Conservation (phyloP, 2,888 invertebrate genomes). For the Teleiodes luculella region DNA sequence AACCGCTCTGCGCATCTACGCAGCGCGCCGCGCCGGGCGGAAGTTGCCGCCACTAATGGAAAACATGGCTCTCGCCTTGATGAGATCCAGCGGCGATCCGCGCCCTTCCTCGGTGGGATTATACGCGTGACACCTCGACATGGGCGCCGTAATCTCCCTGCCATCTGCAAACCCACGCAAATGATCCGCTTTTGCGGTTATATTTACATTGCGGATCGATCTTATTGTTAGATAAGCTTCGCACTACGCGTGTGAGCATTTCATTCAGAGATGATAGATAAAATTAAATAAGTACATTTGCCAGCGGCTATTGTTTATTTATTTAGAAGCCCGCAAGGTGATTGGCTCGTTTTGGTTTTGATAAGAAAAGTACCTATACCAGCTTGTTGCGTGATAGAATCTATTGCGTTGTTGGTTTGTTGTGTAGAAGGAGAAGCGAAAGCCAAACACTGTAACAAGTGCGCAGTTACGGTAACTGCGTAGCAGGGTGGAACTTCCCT, state of each 20-base stretch:
- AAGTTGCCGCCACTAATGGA: slow-evolving; percentile 58
- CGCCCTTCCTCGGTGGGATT: slow-evolving; percentile 24
- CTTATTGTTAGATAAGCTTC: not conserved
- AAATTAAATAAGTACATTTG: not conserved
- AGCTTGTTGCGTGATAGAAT: not conserved
- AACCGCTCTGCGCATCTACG: slow-evolving; percentile 56
- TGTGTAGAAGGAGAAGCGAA: slow-evolving; percentile 18
- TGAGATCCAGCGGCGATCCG: slow-evolving; percentile 38
- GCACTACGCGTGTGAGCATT: not conserved
- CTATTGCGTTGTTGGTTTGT: not conserved
- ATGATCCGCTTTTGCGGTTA: slow-evolving; percentile 3
- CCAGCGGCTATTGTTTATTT: not conserved
- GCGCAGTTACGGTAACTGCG: slow-evolving; percentile 39
- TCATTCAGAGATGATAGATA: not conserved
- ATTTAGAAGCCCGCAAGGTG: not conserved
- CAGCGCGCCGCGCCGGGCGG: slow-evolving; percentile 58
- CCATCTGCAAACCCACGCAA: slow-evolving; percentile 15
- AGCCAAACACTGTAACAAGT: slow-evolving; percentile 39
- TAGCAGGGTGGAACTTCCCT: slow-evolving; percentile 39
- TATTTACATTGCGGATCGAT: slow-evolving; percentile 7
- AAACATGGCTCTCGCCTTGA: slow-evolving; percentile 49
- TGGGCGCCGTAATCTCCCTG: slow-evolving; percentile 14
- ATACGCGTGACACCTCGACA: slow-evolving; percentile 23
- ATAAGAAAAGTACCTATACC: not conserved
- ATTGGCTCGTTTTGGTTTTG: not conserved